phyloP scores from a whole-genome alignment of 2,797 vertebrate species.

The Sebastes minor region DNA sequence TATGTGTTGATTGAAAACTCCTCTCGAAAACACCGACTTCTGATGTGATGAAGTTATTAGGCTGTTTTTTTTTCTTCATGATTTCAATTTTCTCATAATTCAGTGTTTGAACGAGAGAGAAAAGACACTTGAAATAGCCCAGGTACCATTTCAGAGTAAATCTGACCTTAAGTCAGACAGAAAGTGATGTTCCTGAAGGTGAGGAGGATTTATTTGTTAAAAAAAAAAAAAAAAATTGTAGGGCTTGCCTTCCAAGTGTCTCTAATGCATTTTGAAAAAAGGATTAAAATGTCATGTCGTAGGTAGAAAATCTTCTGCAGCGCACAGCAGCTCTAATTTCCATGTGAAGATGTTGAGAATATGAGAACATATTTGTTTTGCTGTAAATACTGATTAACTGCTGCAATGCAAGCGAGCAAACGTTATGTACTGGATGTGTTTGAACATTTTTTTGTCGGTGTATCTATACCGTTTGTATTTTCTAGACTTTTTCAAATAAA shows the following conservation, averaged over 20 bases:
- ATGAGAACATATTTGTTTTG: slow-evolving; percentile 14
- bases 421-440: slow-evolving; percentile 39
- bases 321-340: not conserved
- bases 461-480: slow-evolving; percentile 53
- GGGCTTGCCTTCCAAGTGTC: slow-evolving; percentile 17
- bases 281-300: slow-evolving; percentile 40
- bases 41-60: not conserved
- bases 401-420: slow-evolving; percentile 15
- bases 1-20: not conserved
- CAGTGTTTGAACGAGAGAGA: not conserved
- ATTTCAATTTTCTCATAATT: not conserved
- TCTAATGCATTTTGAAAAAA: slow-evolving; percentile 36
- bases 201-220: slow-evolving; percentile 1
- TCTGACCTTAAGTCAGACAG: not conserved
- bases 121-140: not conserved
- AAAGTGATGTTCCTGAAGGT: not conserved
- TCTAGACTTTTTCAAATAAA: slow-evolving; percentile 67
- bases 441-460: slow-evolving; percentile 45
- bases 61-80: not conserved
- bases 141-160: slow-evolving; percentile 5
- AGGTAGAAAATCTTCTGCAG: slow-evolving; percentile 22
- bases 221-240: slow-evolving; percentile 2
- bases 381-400: slow-evolving; percentile 29
- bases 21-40: not conserved
- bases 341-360: slow-evolving; percentile 3